Base-by-base conservation (phyloP, 2,797 vertebrate species). In the Erethizon dorsatum region DNA sequence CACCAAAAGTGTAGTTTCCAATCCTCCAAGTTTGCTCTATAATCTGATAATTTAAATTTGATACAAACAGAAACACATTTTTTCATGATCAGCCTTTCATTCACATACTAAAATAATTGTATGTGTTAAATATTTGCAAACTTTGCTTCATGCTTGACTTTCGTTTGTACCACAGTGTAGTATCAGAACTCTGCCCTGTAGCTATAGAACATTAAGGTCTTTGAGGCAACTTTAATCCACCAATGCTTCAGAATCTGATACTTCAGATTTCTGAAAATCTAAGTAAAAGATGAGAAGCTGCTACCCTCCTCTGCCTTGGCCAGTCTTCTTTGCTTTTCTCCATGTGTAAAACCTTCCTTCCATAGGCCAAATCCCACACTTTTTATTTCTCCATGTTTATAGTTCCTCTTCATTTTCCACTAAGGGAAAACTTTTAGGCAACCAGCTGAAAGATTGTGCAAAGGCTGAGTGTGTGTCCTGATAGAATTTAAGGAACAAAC, bases 31-130 rank as follows among this genome's bases (percentile, higher is more conserved):
- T 95, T 88, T 87, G 14, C 9, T 78, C 33, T 90, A 9, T 54
- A 67, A 93, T 65, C 33, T 59, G 45, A 57, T 77, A 6, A 94
- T 85, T 94, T 79, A 83, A 86, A 90, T 80, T 85, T 50, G 26
- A 78, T 45, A 3, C 83, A 83, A 94, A 69, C 26, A 50, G 63
- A 96, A 95, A 28, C 45, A 57, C 79, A 22, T 45, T 45, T 75
- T 28, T 61, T 61, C 52, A 65, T 1, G 0, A 24, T 67, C 65
- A 59, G 15, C 41, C 9, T 84, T 73, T 69, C 14, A 67, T 77
- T 93, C 33, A 31, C 22, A 73, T 17, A 9, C 17, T 41, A 26
- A 59, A 86, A 78, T 28, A 20, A 50, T 41, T 82, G 4, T 57
- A 47, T 65, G 52, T 63, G 69, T 90, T 61, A 84, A 93, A 84